Percentiles rank a stretch among this genome's conserved stretches.
These are phyloP conservation scores for Lutjanus erythropterus DNA, from an alignment of 2,113 vertebrate genomes.

Conservation along the genomic window DNA sequence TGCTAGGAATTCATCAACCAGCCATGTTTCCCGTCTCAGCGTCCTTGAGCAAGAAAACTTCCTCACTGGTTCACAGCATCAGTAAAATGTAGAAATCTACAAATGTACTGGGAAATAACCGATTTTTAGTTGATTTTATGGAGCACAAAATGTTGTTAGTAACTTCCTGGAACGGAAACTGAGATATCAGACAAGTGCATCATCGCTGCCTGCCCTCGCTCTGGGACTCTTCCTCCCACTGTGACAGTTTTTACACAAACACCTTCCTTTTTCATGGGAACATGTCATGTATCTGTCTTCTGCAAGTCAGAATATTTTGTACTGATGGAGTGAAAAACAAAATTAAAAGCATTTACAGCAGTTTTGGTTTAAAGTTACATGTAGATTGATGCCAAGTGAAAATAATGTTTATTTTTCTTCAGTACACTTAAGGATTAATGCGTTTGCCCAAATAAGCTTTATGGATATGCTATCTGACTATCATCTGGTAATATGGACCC, in stretches of 20 bases:
- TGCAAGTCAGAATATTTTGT: neutral
- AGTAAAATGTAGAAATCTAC: slow-evolving; percentile 23
- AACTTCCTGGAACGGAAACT: slow-evolving; percentile 54
- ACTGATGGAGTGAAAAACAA: neutral
- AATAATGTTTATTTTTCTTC: neutral
- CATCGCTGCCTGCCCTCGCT: slow-evolving; percentile 45
- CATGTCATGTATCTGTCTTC: neutral
- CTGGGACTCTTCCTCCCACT: slow-evolving; percentile 47
- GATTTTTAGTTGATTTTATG: slow-evolving; percentile 3
- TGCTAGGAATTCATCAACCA: slow-evolving; percentile 64
- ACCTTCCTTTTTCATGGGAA: slow-evolving; percentile 54
- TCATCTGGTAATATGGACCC: too few relatives aligned
- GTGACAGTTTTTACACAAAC: slow-evolving; percentile 59
- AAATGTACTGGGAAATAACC: slow-evolving; percentile 12
- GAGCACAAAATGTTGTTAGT: slow-evolving; percentile 32
- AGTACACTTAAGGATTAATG: neutral
- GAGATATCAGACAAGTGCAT: slow-evolving; percentile 46
- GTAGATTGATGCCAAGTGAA: neutral
- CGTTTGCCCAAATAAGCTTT: neutral
- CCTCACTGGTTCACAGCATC: neutral
- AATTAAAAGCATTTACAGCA: neutral
- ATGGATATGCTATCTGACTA: neutral
- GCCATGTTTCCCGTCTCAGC: slow-evolving; percentile 34
- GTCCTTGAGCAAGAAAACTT: slow-evolving; percentile 50
- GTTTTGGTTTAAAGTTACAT: neutral